Base-by-base conservation (phyloP, 2,113 vertebrate genomes). In the Nyctereutes procyonoides region DNA sequence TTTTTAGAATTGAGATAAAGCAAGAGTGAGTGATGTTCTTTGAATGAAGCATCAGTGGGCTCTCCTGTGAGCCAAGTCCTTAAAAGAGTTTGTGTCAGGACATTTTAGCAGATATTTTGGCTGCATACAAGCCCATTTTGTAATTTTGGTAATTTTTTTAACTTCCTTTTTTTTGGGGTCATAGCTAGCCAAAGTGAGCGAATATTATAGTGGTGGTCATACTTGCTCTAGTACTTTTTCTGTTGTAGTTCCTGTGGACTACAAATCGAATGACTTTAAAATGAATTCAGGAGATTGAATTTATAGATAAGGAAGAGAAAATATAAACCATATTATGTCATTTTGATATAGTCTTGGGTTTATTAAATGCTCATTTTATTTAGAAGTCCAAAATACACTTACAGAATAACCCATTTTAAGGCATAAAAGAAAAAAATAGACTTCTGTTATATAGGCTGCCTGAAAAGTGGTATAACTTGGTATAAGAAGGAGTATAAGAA, bases 281-380 rank as follows among this genome's bases (percentile, higher is more conserved):
- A 65, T 88, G 28, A 90, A 84, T 96, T 94, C 22, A 80, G 83
- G 19, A 32, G 58, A 73, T 83, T 73, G 56, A 95, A 89, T 97
- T 96, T 35, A 14, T 17, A 87, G 60, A 86, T 83, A 53, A 92
- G 28, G 65, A 94, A 60, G n/a, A 79, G 77, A 84, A 96, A 93
- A 60, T 77, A 48, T 43, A 92, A 86, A 69, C 12, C 2, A 24
- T 53, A 81, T 74, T 79, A 51, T 38, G 30, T 43, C 26, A 67
- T 22, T 88, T 71, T 65, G 74, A 48, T 58, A 17, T 26, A 74
- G 55, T 83, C 95, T 90, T 35, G 28, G 2, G 3, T 73, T 94
- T 77, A 79, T 56, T 63, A 87, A 90, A 88, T 86, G 32, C 26
- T 96, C 69, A 32, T 83, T 96, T 85, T 76, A 73, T 73, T 91